Percentiles rank a stretch among this genome's conserved stretches.
Conservation (phyloP, 2,113 vertebrate genomes). For the Paratilapia polleni region DNA sequence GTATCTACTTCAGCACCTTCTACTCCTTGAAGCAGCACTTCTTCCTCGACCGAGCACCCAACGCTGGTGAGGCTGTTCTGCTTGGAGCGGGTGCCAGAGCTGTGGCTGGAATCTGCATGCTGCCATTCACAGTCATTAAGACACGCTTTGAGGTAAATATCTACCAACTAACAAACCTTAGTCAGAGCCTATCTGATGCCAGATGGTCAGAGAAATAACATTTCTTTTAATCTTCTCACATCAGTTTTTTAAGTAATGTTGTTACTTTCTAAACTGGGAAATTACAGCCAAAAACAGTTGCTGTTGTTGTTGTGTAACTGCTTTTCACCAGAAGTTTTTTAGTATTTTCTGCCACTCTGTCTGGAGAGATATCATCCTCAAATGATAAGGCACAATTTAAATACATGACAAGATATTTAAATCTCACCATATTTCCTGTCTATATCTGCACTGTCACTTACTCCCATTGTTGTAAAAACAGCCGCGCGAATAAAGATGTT, state of each 20-base stretch:
- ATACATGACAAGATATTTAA: no score
- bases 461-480: not conserved
- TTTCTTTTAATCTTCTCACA: not conserved
- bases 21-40: constrained; percentile 89
- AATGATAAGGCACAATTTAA: no score
- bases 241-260: not conserved
- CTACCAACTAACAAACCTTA: not conserved
- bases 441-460: not conserved
- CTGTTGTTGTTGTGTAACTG: not conserved
- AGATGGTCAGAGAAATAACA: not conserved
- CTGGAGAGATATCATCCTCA: no score
- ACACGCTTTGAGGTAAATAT: constrained; percentile 90
- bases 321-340: not conserved
- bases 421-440: no score
- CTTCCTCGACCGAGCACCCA: constrained; percentile 83
- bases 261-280: not conserved
- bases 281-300: no score
- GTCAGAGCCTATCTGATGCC: not conserved
- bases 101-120: constrained; percentile 88
- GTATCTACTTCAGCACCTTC: constrained; percentile 96
- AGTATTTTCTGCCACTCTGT: no score
- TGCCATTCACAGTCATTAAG: constrained; percentile 94
- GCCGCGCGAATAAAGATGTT: not conserved
- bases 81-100: constrained; percentile 88
- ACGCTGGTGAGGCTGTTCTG: constrained; percentile 86